Conservation (phyloP, 1,140 invertebrate genomes). For the Aphaenogaster rudis region DNA sequence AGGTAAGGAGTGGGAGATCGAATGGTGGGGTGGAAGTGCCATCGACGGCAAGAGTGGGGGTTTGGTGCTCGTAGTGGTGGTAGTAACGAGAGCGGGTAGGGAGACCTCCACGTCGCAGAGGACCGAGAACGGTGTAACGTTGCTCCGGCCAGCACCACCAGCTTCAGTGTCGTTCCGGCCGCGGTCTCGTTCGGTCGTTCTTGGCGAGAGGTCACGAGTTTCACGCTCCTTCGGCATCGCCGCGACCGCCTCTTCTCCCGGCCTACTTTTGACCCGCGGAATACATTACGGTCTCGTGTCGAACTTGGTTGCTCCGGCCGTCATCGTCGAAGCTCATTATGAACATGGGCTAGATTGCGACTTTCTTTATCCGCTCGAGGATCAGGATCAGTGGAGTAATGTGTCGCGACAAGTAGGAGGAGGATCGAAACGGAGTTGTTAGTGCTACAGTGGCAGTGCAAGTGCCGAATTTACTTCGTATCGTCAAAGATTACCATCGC, state of each 20-base stretch:
- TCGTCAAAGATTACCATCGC: background rate
- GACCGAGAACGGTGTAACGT: slow-evolving; percentile 78
- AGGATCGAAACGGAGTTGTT: background rate
- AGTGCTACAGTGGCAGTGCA: slow-evolving; percentile 17
- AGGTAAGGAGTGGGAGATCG: slow-evolving; percentile 34
- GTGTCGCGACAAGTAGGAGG: slow-evolving; percentile 32
- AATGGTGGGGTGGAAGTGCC: slow-evolving; percentile 54
- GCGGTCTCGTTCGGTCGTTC: slow-evolving; percentile 78
- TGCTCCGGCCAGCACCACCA: slow-evolving; percentile 78
- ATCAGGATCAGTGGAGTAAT: slow-evolving; percentile 55
- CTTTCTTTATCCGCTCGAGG: background rate
- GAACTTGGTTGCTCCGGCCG: background rate
- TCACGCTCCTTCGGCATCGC: background rate
- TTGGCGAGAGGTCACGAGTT: background rate
- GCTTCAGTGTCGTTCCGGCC: slow-evolving; percentile 84
- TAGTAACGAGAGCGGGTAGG: slow-evolving; percentile 68
- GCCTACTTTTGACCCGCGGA: slow-evolving; percentile 33
- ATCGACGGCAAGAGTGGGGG: slow-evolving; percentile 49
- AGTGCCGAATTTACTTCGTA: background rate
- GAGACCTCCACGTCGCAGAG: slow-evolving; percentile 76
- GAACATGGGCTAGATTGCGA: slow-evolving; percentile 69
- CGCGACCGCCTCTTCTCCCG: slow-evolving; percentile 11
- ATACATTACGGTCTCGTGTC: background rate
- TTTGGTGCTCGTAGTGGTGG: slow-evolving; percentile 52
- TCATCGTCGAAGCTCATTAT: slow-evolving; percentile 13